Evolutionary conservation across 2,113 vertebrate species (phyloP), one percentile per base, ranked within the genome.

Genomic region (Lepus europaeus): DNA sequence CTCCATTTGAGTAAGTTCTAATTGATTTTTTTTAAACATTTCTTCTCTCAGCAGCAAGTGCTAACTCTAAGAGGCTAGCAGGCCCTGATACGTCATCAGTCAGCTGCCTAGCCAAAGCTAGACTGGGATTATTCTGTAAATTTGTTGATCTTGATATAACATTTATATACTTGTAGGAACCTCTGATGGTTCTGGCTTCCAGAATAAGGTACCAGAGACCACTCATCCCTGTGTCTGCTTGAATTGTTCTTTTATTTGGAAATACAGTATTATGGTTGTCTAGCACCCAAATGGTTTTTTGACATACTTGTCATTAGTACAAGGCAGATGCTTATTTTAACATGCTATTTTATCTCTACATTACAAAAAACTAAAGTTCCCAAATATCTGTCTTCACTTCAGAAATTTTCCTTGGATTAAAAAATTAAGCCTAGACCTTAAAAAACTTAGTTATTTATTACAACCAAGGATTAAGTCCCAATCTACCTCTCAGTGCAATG

Each of bases 401-500:
- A 78, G 83, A 93, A 82, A 80, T 93, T 91, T 94, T 84, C 51
- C 63, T 56, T 68, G 80, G 59, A 87, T 96, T 82, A 88, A 87
- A 92, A 73, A 92, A 89, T 70, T 63, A 39, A 90, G 39, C 13
- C 39, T 81, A 91, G 73, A 78, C 8, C 10, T 90, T 95, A 93
- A 86, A 77, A 68, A 87, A 90, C 10, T 89, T 84, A 90, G 68
- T 96, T 93, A 56, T 27, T 87, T 93, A 82, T 85, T 87, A 91
- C 93, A 81, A 89, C 78, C 39, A 90, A 96, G 93, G 39, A 80
- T 91, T 85, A 81, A 91, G 68, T 95, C 29, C 89, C 91, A 61
- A 3, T 95, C 94, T 96, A 96, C 95, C 92, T 96, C 96, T 97
- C 19, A 91, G 91, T 66, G 76, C 45, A 89, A 13, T 93, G 66